phyloP scores from a whole-genome alignment of 2,113 vertebrate species.

The Dissostichus mawsoni region DNA sequence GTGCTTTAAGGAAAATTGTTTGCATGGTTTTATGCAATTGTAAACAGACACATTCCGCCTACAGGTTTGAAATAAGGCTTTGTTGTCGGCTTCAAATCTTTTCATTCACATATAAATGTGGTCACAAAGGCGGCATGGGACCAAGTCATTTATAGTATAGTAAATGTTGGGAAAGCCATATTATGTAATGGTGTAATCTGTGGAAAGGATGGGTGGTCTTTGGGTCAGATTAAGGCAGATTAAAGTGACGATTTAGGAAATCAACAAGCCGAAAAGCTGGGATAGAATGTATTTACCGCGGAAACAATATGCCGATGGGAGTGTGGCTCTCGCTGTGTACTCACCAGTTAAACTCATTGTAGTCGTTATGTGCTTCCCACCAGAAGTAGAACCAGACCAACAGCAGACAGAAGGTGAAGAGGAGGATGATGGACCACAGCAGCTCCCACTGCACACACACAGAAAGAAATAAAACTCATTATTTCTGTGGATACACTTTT shows the following conservation, averaged over 20 bases:
- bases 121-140: background rate
- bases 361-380: conserved; percentile 97
- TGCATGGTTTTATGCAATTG: background rate
- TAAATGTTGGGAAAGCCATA: conserved; percentile 11
- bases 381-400: conserved; percentile 98
- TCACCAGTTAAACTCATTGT: conserved; percentile 98
- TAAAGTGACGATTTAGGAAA: conserved; percentile 48
- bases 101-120: conserved; percentile 8
- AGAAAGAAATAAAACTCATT: conserved; percentile 11
- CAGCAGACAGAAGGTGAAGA: conserved; percentile 90
- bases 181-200: conserved; percentile 57
- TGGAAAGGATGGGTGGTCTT: conserved; percentile 34
- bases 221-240: conserved; percentile 61
- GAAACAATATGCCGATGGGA: conserved; percentile 22
- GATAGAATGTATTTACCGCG: conserved; percentile 16
- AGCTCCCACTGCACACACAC: conserved; percentile 90
- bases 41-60: background rate
- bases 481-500: background rate
- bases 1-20: too few relatives aligned
- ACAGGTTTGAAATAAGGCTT: background rate
- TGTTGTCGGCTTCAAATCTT: background rate
- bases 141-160: conserved; percentile 22
- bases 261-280: conserved; percentile 1
- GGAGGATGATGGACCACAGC: conserved; percentile 94
- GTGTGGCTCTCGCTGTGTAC: conserved; percentile 60